These are phyloP conservation scores for Calyptommatus sinebrachiatus DNA, from an alignment of 2,113 vertebrate genomes.

Conservation along the genomic window DNA sequence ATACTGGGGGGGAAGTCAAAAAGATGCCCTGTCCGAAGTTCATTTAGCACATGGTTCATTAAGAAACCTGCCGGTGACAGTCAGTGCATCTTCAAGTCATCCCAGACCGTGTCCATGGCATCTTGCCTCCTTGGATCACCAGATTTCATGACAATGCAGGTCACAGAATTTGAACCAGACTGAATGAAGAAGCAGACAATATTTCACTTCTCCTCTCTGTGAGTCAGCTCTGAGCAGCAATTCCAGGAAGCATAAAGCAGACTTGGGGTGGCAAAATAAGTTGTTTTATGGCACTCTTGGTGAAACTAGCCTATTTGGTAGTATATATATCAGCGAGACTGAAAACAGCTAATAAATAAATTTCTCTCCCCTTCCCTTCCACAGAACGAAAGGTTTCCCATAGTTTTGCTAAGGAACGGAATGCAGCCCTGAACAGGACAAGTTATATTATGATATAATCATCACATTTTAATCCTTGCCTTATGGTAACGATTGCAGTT, in stretches of 20 bases:
- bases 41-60: too few relatives aligned
- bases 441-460: not conserved
- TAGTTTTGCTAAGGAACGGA: accelerated
- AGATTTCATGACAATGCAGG: slow-evolving; percentile 5
- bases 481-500: not conserved
- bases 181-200: slow-evolving; percentile 3
- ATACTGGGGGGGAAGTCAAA: too few relatives aligned
- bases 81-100: too few relatives aligned
- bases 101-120: not conserved
- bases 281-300: slow-evolving; percentile 34
- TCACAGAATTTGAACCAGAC: slow-evolving; percentile 28
- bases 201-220: slow-evolving; percentile 22
- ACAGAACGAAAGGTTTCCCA: not conserved
- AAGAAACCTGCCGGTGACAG: too few relatives aligned
- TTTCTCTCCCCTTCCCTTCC: slow-evolving; percentile 7
- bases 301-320: slow-evolving; percentile 23
- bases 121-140: slow-evolving; percentile 20
- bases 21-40: too few relatives aligned
- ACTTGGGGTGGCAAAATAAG: slow-evolving; percentile 35
- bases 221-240: slow-evolving; percentile 1
- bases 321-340: slow-evolving; percentile 31
- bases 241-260: slow-evolving; percentile 27
- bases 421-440: not conserved
- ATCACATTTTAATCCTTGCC: not conserved
- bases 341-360: slow-evolving; percentile 39